A percentile compares a stretch with the other conserved stretches of the same genome.
phyloP scores from a whole-genome alignment of 2,113 vertebrate genomes.

The Saguinus imperator region DNA sequence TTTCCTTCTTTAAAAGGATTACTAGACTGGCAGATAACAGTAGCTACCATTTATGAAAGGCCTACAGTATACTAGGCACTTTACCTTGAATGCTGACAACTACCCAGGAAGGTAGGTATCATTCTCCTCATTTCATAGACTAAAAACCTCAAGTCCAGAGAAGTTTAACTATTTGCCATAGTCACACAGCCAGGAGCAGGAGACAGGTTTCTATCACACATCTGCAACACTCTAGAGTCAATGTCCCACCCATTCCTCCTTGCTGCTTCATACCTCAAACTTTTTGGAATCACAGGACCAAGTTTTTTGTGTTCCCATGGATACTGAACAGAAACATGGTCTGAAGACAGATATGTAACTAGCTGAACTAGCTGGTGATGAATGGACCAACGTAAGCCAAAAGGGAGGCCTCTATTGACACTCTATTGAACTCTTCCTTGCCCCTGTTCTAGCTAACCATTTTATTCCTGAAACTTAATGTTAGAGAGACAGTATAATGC shows the following conservation, averaged over 20 bases:
- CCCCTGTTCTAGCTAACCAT: not conserved
- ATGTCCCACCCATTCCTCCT: accelerated
- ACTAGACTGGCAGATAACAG: not conserved
- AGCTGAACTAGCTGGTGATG: not conserved
- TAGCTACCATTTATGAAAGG: not conserved
- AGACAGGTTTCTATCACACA: not conserved
- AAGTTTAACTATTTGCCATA: not conserved
- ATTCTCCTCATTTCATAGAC: not conserved
- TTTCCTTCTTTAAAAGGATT: conserved; percentile 39
- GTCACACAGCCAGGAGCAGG: not conserved
- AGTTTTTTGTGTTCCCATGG: not conserved
- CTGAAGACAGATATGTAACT: not conserved
- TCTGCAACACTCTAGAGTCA: not conserved
- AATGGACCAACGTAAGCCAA: not conserved
- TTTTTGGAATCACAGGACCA: not conserved
- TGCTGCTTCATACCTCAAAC: not conserved
- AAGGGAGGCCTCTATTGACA: not conserved
- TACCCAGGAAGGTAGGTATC: not conserved
- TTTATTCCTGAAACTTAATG: not conserved
- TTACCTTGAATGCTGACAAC: not conserved
- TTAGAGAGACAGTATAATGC: not conserved
- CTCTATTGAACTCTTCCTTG: not conserved
- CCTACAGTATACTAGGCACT: not conserved
- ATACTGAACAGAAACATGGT: not conserved
- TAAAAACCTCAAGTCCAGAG: not conserved